A percentile compares a stretch with the other conserved stretches of the same genome.
Conservation (phyloP, 2,888 invertebrate genomes). For the Anodontia alba region DNA sequence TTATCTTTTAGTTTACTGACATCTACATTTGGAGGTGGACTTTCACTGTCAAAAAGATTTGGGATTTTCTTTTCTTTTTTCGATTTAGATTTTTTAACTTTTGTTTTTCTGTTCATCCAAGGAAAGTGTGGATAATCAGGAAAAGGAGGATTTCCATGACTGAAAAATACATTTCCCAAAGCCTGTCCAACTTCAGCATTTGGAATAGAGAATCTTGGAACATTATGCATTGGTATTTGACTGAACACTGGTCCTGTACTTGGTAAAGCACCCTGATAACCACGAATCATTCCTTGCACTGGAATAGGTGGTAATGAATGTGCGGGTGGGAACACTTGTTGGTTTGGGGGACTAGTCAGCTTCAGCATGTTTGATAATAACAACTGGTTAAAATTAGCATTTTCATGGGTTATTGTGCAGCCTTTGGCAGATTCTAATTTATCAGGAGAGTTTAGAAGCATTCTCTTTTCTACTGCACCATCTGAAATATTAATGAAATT, state of each 20-base stretch:
- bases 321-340: slow-evolving; percentile 56
- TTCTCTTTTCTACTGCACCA: background rate
- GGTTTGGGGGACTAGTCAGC: slow-evolving; percentile 60
- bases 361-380: slow-evolving; percentile 57
- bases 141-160: background rate
- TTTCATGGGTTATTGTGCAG: background rate
- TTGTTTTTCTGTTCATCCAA: slow-evolving; percentile 52
- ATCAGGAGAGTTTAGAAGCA: slow-evolving; percentile 10
- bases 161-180: background rate
- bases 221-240: slow-evolving; percentile 1
- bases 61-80: slow-evolving; percentile 70
- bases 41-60: slow-evolving; percentile 73
- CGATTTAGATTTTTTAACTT: slow-evolving; percentile 64
- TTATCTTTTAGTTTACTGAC: slow-evolving; percentile 86
- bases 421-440: background rate
- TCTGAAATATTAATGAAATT: background rate
- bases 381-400: background rate
- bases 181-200: slow-evolving; percentile 6
- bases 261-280: slow-evolving; percentile 37
- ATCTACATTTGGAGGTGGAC: slow-evolving; percentile 88
- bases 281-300: slow-evolving; percentile 29
- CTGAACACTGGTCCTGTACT: background rate
- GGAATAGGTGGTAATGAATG: slow-evolving; percentile 13
- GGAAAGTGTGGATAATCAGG: slow-evolving; percentile 17
- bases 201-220: slow-evolving; percentile 3